Evolutionary conservation across 1,140 invertebrate species (phyloP), one percentile per base, ranked within the genome.

Genomic region (Theocolax elegans): DNA sequence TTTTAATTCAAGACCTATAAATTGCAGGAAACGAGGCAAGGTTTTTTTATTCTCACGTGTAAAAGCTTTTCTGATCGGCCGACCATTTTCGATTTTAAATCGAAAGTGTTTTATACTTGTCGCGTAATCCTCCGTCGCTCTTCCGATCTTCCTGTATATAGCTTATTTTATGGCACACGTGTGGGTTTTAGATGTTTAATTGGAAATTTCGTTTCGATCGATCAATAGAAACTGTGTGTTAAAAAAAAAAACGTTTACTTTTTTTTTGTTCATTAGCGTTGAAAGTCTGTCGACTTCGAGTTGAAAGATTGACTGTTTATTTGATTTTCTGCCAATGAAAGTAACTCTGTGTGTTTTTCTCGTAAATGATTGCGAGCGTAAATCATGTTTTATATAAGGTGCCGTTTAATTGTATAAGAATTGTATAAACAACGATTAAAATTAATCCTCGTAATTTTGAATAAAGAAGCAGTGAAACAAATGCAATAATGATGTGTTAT

Each of bases 261-360:
- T 35, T 35, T 35, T 35, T 19, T n/a, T 46, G 13, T 46, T 46
- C 44, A 15, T 46, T 46, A n/a, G 6, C 44, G 19, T 8, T 46
- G 19, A 46, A n/a, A 4, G 6, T 19, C 3, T 35, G 4, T 35
- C 31, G 4, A 44, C 3, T 44, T 44, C 3, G 42, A 44, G 3
- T 44, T 74, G 85, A 87, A 23, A 94, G 15, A n/a, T 9, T 44
- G 42, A 17, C 42, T 44, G 15, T 92, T 29, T 84, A 2, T n/a
- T n/a, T n/a, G n/a, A n/a, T n/a, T n/a, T n/a, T n/a, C n/a, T n/a
- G n/a, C n/a, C n/a, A n/a, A n/a, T n/a, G n/a, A n/a, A n/a, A n/a
- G n/a, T n/a, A n/a, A n/a, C n/a, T n/a, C n/a, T n/a, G n/a, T n/a
- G n/a, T n/a, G n/a, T n/a, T n/a, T n/a, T n/a, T n/a, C n/a, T n/a